Conservation (phyloP, 2,888 invertebrate species). For the Buathra laborator region DNA sequence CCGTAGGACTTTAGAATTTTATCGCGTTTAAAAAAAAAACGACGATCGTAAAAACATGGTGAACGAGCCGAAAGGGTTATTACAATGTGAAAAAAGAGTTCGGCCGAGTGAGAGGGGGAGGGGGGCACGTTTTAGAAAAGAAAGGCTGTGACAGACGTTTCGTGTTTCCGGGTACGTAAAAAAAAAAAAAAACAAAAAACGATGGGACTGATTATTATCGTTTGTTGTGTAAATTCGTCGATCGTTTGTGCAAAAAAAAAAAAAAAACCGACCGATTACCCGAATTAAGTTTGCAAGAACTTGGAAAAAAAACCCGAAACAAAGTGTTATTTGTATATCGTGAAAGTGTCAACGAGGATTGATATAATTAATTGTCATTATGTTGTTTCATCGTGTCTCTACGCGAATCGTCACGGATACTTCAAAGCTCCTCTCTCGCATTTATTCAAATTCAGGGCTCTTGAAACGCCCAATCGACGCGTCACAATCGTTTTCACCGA, state of each 20-base stretch:
- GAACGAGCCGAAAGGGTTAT: conserved; percentile 13
- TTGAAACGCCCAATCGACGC: neutral
- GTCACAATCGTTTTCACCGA: neutral
- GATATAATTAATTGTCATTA: conserved; percentile 71
- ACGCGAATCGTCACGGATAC: conserved; percentile 52
- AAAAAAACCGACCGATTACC: conserved; percentile 21
- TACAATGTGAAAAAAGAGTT: conserved; percentile 5
- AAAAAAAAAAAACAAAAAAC: conserved; percentile 56
- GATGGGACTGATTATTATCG: conserved; percentile 56
- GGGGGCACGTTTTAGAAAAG: conserved; percentile 73
- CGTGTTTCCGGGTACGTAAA: conserved; percentile 72
- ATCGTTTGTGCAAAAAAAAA: conserved; percentile 29
- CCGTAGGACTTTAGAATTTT: conserved; percentile 55
- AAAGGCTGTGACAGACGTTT: conserved; percentile 82
- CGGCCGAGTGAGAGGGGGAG: conserved; percentile 11
- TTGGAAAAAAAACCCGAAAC: conserved; percentile 3
- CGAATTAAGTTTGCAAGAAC: conserved; percentile 24
- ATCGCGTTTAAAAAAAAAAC: conserved; percentile 41
- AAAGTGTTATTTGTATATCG: conserved; percentile 46
- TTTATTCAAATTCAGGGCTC: conserved; percentile 22
- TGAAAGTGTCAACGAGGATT: conserved; percentile 21
- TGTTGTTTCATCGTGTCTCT: conserved; percentile 72
- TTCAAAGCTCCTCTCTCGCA: conserved; percentile 49
- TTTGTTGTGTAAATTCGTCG: conserved; percentile 57
- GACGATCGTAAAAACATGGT: conserved; percentile 46